A percentile compares a stretch with the other conserved stretches of the same genome.
phyloP scores from a whole-genome alignment of 2,113 vertebrate genomes.

The Pterocles orientalis region DNA sequence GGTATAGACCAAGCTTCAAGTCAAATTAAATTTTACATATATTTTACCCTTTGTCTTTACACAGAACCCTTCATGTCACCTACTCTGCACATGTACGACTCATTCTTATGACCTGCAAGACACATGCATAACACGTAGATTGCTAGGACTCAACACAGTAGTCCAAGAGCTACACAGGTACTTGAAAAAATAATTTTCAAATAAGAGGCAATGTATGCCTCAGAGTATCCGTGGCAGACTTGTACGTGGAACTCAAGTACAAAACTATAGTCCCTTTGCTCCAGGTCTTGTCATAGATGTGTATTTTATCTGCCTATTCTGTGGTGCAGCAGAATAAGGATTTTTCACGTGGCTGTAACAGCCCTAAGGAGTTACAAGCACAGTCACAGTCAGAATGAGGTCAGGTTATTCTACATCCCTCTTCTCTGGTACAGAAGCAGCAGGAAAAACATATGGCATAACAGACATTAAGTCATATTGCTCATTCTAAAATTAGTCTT shows the following conservation, averaged over 20 bases:
- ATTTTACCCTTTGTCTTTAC: neutral
- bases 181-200: neutral
- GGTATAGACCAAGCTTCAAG: neutral
- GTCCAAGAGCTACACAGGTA: neutral
- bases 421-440: constrained; percentile 30
- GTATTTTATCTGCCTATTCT: neutral
- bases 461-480: constrained; percentile 62
- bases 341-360: neutral
- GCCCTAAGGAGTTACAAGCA: constrained; percentile 32
- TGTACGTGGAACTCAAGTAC: neutral
- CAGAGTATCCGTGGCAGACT: neutral
- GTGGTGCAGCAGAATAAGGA: neutral
- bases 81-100: accelerated
- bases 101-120: neutral
- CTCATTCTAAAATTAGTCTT: constrained; percentile 45
- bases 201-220: neutral
- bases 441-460: constrained; percentile 59
- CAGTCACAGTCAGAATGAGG: neutral
- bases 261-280: neutral
- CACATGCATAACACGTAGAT: neutral
- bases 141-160: neutral
- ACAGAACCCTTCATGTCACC: neutral
- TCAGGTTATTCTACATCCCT: constrained; percentile 27
- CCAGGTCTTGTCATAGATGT: neutral
- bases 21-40: neutral